Conservation (phyloP, 2,113 vertebrate species). For the Tichodroma muraria region DNA sequence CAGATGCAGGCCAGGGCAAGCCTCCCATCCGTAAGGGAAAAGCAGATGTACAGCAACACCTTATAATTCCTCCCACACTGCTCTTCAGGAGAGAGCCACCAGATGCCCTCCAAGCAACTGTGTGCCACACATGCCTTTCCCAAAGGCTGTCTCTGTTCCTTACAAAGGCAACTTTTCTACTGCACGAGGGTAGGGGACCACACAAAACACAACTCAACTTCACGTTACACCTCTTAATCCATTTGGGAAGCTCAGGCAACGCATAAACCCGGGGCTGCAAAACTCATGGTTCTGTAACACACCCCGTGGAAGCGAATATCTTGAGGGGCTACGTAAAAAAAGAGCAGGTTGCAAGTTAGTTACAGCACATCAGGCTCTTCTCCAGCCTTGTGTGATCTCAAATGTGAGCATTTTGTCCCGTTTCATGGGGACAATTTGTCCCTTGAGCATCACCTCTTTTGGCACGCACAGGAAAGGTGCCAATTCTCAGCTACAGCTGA, state of each 20-base stretch:
- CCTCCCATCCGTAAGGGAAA: not conserved
- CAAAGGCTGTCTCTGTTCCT: not conserved
- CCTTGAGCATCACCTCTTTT: not conserved
- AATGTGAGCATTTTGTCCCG: not conserved
- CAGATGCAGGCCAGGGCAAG: not conserved
- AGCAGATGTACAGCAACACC: not conserved
- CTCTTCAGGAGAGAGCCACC: not conserved
- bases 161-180: not conserved
- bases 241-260: not conserved
- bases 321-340: not conserved
- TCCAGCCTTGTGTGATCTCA: not conserved
- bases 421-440: not conserved
- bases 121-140: not conserved
- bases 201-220: not conserved
- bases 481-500: not conserved
- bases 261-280: not conserved
- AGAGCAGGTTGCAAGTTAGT: not conserved
- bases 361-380: not conserved
- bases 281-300: not conserved
- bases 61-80: not conserved
- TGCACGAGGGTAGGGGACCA: not conserved
- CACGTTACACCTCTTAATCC: not conserved
- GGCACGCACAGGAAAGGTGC: not conserved
- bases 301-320: not conserved
- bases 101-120: not conserved